phyloP scores from a whole-genome alignment of 1,140 invertebrate species.

The Caenorhabditis latens region DNA sequence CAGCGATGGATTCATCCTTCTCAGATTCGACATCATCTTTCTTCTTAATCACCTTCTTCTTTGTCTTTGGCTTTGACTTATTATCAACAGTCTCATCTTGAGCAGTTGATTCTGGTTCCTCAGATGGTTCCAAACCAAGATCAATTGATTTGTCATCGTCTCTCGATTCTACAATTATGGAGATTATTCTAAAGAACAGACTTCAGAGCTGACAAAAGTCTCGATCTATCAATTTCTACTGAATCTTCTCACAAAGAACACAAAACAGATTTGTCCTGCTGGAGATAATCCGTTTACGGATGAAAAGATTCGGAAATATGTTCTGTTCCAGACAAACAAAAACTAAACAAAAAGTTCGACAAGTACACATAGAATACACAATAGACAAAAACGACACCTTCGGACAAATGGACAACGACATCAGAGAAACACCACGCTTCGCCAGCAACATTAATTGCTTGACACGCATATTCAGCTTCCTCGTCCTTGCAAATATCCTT shows the following conservation, averaged over 20 bases:
- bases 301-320: too few relatives aligned
- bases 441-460: conserved; percentile 61
- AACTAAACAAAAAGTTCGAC: too few relatives aligned
- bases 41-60: conserved; percentile 54
- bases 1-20: background rate
- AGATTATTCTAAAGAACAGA: background rate
- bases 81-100: conserved; percentile 7
- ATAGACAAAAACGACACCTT: conserved; percentile 58
- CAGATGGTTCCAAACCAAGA: background rate
- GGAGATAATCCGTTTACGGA: too few relatives aligned
- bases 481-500: conserved; percentile 59
- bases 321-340: too few relatives aligned
- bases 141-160: conserved; percentile 49
- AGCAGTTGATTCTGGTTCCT: background rate
- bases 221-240: background rate
- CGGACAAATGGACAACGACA: conserved; percentile 58
- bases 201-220: background rate
- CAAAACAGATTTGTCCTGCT: background rate
- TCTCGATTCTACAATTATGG: conserved; percentile 5
- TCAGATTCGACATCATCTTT: background rate
- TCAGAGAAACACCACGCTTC: conserved; percentile 66
- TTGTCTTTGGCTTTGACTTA: conserved; percentile 16
- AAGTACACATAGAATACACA: background rate
- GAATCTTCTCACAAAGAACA: conserved; percentile 3
- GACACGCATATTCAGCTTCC: conserved; percentile 61